Evolutionary conservation across 2,888 invertebrate species (phyloP).

Genomic region (Melieria picta): DNA sequence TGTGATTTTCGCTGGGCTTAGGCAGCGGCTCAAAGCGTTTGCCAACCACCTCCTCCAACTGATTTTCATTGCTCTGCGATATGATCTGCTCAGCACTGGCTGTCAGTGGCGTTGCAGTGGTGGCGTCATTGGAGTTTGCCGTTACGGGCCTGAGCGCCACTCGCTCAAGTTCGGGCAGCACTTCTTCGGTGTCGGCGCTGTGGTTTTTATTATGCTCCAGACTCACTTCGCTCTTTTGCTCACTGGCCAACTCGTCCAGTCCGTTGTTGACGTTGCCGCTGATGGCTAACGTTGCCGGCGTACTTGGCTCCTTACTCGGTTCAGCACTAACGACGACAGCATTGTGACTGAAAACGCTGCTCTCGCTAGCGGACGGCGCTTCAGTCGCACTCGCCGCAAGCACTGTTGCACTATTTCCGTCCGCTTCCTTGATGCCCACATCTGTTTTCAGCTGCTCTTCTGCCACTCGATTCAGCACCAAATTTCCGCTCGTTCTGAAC

Average conservation of each 20-base stretch:
- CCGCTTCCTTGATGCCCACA: not conserved
- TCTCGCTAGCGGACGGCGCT: not conserved
- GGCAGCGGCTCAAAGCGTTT: not conserved
- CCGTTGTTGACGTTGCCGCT: constrained; percentile 26
- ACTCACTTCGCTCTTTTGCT: not conserved
- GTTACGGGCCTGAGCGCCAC: constrained; percentile 11
- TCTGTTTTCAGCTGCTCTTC: not conserved
- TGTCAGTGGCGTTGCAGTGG: not conserved
- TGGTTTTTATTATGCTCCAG: not conserved
- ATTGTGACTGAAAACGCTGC: constrained; percentile 5
- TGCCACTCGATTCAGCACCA: constrained; percentile 28
- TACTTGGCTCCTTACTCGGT: not conserved
- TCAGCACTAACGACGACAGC: not conserved
- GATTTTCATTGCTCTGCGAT: constrained; percentile 18
- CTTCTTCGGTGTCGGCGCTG: constrained; percentile 16
- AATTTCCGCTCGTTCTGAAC: constrained; percentile 15
- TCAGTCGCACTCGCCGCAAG: too few relatives aligned
- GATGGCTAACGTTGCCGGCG: not conserved
- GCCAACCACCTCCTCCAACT: constrained; percentile 8
- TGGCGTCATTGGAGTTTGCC: not conserved
- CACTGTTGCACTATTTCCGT: not conserved
- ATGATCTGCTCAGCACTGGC: not conserved
- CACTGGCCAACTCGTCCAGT: constrained; percentile 26
- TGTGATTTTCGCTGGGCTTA: not conserved
- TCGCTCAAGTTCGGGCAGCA: constrained; percentile 23